Base-by-base conservation (phyloP, 2,888 invertebrate genomes). In the Chironomus tentans region DNA sequence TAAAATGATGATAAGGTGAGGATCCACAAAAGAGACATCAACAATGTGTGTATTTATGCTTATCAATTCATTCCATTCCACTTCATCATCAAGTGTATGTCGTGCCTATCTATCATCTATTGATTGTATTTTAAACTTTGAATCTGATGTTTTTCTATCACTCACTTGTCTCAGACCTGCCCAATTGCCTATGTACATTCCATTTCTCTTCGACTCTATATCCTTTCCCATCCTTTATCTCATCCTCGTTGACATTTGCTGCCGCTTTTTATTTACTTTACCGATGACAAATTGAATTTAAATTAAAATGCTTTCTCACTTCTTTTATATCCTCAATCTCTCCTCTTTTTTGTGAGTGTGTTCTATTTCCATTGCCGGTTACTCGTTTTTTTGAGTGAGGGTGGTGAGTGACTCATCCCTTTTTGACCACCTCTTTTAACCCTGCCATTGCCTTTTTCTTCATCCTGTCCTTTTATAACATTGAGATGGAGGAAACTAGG, bases 261-360 rank as follows among this genome's bases (percentile, higher is more conserved):
- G 56, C 56, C 18, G 56, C 56, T 47, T 50, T 73, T 73, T 73
- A 71, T 71, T 71, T 71, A 46, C 73, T 68, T 73, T 73, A 18
- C 7, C 21, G 68, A 74, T 74, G 74, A 74, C 74, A 74, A 74
- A 74, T 74, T 68, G 74, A 65, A 74, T 74, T 74, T 74, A 74
- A 74, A 74, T 74, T 74, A 74, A 74, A 74, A 74, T 38, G 68
- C 38, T 74, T 50, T 28, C 68, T 74, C 62, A 13, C 18, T 68
- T 68, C 68, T 62, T 68, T 48, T 62, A 56, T 46, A 68, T 65
- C 65, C 65, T 65, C 21, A 15, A 56, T 22, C 22, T 65, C 21
- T 12, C 4, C 13, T n/a, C 12, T 7, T 12, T 13, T 13, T 18
- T n/a, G 0, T 13, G 65, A 5, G 65, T 24, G 65, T 24, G 13